phyloP scores from a whole-genome alignment of 2,888 invertebrate genomes.

The Tetragonula carbonaria region DNA sequence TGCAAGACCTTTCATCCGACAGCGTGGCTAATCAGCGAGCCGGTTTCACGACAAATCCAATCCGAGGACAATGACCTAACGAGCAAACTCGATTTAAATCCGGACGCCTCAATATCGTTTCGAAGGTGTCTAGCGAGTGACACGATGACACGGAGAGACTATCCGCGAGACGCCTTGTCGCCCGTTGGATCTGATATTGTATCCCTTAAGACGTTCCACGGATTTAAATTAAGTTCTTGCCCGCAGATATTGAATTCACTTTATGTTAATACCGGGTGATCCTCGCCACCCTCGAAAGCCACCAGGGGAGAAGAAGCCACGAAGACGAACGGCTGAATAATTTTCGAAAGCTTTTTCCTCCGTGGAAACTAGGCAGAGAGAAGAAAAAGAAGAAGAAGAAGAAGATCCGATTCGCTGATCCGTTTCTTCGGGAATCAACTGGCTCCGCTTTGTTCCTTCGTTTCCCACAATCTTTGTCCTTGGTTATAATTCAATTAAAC shows the following conservation, averaged over 20 bases:
- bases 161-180: slow-evolving; percentile 38
- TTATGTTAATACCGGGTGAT: slow-evolving; percentile 78
- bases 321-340: slow-evolving; percentile 64
- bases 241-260: slow-evolving; percentile 78
- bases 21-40: slow-evolving; percentile 61
- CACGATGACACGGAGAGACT: slow-evolving; percentile 5
- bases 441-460: slow-evolving; percentile 37
- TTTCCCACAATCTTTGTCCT: slow-evolving; percentile 18
- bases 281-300: slow-evolving; percentile 45
- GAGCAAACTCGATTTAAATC: slow-evolving; percentile 75
- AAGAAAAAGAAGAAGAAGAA: not conserved
- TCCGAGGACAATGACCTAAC: slow-evolving; percentile 70
- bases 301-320: slow-evolving; percentile 13
- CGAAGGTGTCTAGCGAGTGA: slow-evolving; percentile 41
- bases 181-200: slow-evolving; percentile 72
- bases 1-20: slow-evolving; percentile 21
- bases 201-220: slow-evolving; percentile 77
- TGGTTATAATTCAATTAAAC: slow-evolving; percentile 52
- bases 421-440: slow-evolving; percentile 61
- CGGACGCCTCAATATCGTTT: slow-evolving; percentile 53
- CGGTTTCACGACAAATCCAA: slow-evolving; percentile 64
- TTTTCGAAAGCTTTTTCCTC: slow-evolving; percentile 61
- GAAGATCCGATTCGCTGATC: slow-evolving; percentile 31
- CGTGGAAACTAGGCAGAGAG: slow-evolving; percentile 9
- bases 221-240: slow-evolving; percentile 79